Evolutionary conservation across 1,140 invertebrate genomes (phyloP), one percentile per base, ranked within the genome.

Genomic region (Diorhabda sublineata): DNA sequence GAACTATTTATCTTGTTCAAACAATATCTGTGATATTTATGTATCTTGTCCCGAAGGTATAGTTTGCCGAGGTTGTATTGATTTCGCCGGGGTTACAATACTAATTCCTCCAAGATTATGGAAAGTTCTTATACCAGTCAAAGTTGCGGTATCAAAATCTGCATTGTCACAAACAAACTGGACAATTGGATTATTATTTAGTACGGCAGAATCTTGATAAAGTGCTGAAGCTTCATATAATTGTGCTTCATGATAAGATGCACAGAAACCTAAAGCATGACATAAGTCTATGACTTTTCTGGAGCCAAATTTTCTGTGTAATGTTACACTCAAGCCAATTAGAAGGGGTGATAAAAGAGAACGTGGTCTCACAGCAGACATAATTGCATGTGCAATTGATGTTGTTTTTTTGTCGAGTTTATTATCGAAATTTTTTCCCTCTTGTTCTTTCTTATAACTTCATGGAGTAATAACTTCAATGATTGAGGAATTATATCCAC

Each of bases 151-250:
- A 41, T 59, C 11, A 5, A 5, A 59, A 59, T 59, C 58, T 41
- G 58, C 58, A 11, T 59, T 59, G 11, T 59, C 58, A 41, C 11
- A 11, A 59, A 59, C 58, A 59, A 59, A 59, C 11, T 59, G 58
- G 11, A 59, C 11, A 41, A 3, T 3, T 11, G 58, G 5, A 59
- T 11, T 11, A 5, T 11, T 5, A 8, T 59, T 59, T n/a, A 59
- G 5, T 5, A 5, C 41, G 11, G 11, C 11, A 8, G 5, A 5
- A 8, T 11, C 2, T 41, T 59, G 58, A 5, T 8, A 8, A 5
- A 11, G 4, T 8, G 58, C 58, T 59, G 58, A 59, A 8, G 11
- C 11, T 41, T 59, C 58, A 41, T 59, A 59, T 5, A 8, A 8
- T 11, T 2, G 5, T 8, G 11, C 58, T 59, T 59, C 58, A 41